Percentiles rank a stretch among this genome's conserved stretches.
These are phyloP conservation scores for Drosophila birchii DNA, from an alignment of 2,888 invertebrate genomes.

Conservation along the genomic window DNA sequence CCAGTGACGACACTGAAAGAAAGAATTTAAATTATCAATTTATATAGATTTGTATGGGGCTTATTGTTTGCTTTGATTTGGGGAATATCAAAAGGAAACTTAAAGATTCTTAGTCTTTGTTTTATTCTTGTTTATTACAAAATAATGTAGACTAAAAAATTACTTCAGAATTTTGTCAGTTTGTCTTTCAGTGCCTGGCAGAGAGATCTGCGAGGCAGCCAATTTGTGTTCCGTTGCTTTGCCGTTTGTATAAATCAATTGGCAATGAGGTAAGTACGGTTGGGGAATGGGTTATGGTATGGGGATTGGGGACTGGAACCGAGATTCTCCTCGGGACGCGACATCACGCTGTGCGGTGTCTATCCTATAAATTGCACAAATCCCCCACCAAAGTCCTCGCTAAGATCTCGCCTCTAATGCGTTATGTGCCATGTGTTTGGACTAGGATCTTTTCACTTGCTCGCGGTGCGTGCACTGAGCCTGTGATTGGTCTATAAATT, in stretches of 20 bases:
- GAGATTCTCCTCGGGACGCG: slow-evolving; percentile 64
- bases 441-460: slow-evolving; percentile 80
- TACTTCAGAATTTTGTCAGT: not conserved
- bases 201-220: slow-evolving; percentile 60
- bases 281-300: slow-evolving; percentile 25
- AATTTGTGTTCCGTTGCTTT: slow-evolving; percentile 81
- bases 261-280: slow-evolving; percentile 49
- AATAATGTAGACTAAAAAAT: not conserved
- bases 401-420: slow-evolving; percentile 66
- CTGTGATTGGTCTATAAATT: slow-evolving; percentile 77
- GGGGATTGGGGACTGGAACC: slow-evolving; percentile 11
- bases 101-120: rapidly evolving
- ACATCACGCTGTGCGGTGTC: slow-evolving; percentile 81
- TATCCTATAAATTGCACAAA: slow-evolving; percentile 75
- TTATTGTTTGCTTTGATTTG: not conserved
- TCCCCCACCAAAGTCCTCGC: slow-evolving; percentile 33
- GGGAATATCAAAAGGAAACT: not conserved
- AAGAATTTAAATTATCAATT: not conserved
- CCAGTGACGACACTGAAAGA: not conserved
- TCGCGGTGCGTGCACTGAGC: slow-evolving; percentile 67
- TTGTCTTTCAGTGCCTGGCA: not conserved
- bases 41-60: not conserved
- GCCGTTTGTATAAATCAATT: slow-evolving; percentile 81
- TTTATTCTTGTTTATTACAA: not conserved
- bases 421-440: slow-evolving; percentile 74